These are phyloP conservation scores for Ophion costatus DNA, from an alignment of 2,888 invertebrate species.

Conservation along the genomic window DNA sequence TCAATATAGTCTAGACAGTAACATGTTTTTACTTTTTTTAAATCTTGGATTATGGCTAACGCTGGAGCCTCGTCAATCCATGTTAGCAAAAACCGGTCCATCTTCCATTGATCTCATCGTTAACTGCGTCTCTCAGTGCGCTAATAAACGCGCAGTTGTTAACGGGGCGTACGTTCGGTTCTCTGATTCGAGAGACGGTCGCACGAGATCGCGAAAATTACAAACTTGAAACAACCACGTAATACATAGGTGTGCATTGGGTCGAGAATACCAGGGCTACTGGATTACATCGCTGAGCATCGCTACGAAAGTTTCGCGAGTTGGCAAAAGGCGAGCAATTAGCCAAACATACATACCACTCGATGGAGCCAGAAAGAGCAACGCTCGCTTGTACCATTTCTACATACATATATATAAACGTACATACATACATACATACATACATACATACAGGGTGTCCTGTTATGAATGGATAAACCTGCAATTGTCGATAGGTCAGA, in stretches of 20 bases:
- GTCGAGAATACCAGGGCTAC: slow-evolving; percentile 31
- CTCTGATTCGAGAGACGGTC: neutral
- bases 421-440: neutral
- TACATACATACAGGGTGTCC: slow-evolving; percentile 2
- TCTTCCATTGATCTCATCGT: neutral
- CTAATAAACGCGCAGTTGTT: neutral
- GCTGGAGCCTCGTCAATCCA: no score
- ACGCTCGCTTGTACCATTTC: slow-evolving; percentile 20
- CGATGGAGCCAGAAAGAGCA: slow-evolving; percentile 19
- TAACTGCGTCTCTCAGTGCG: neutral
- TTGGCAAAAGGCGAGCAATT: slow-evolving; percentile 48
- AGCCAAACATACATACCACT: slow-evolving; percentile 15
- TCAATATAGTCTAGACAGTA: no score
- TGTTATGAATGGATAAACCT: neutral
- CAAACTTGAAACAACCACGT: slow-evolving; percentile 2
- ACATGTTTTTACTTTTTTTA: no score
- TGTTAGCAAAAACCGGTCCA: no score
- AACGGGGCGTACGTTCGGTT: slow-evolving; percentile 16
- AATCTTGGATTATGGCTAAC: no score
- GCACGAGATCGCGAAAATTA: slow-evolving; percentile 19
- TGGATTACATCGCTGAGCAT: slow-evolving; percentile 28
- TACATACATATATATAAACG: no score
- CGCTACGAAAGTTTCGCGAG: slow-evolving; percentile 46
- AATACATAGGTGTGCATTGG: neutral
- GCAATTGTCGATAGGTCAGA: neutral